A percentile compares a stretch with the other conserved stretches of the same genome.
Evolutionary conservation across 2,888 invertebrate genomes (phyloP).

Genomic region (Drosophila austrosaltans): DNA sequence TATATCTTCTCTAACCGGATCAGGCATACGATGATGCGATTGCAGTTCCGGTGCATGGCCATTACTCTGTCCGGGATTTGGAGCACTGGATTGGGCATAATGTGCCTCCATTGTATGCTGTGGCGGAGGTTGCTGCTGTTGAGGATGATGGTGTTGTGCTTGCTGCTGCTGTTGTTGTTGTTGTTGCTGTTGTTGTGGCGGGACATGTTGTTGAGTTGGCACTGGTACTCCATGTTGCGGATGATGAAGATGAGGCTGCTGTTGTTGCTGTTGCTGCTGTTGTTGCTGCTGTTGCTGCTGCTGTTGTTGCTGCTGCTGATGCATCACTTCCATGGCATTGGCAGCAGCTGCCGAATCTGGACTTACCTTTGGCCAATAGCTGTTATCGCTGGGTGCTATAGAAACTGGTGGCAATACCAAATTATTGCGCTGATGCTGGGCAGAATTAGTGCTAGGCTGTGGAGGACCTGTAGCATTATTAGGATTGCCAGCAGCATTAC

Average conservation of each 20-base stretch:
- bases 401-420: conserved; percentile 79
- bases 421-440: conserved; percentile 75
- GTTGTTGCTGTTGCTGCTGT: conserved; percentile 84
- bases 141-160: conserved; percentile 84
- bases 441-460: conserved; percentile 39
- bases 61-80: conserved; percentile 84
- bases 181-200: conserved; percentile 75
- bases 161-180: conserved; percentile 84
- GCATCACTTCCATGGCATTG: conserved; percentile 86
- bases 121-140: conserved; percentile 85
- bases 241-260: conserved; percentile 85
- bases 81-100: conserved; percentile 85
- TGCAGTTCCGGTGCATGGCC: conserved; percentile 88
- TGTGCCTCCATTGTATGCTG: conserved; percentile 85
- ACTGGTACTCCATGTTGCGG: conserved; percentile 86
- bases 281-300: conserved; percentile 87
- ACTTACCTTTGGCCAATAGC: conserved; percentile 94
- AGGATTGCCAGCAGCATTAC: conserved; percentile 43
- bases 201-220: conserved; percentile 85
- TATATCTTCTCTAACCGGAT: conserved; percentile 84
- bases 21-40: conserved; percentile 86
- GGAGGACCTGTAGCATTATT: conserved; percentile 38
- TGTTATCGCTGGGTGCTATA: conserved; percentile 82
- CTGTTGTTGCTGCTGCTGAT: conserved; percentile 85
- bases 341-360: conserved; percentile 88